Percentiles rank a stretch among this genome's conserved stretches.
phyloP scores from a whole-genome alignment of 2,113 vertebrate genomes.

The Bettongia penicillata region DNA sequence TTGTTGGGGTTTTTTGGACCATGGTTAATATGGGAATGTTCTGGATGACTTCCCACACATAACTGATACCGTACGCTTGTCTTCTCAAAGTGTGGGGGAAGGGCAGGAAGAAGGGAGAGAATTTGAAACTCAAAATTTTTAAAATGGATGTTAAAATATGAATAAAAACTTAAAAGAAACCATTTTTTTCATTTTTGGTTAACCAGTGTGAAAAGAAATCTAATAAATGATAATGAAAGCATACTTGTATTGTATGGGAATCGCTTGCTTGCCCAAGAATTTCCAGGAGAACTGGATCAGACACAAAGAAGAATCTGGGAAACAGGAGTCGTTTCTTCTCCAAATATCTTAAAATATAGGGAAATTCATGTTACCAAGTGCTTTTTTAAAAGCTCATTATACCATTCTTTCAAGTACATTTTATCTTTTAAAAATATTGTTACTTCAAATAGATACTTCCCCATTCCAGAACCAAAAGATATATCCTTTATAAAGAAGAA shows the following conservation, averaged over 20 bases:
- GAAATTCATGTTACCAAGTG: constrained; percentile 55
- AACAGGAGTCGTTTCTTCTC: constrained; percentile 88
- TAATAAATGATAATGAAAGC: neutral
- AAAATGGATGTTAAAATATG: neutral
- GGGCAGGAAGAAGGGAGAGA: neutral
- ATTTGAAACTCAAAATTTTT: neutral
- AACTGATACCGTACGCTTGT: neutral
- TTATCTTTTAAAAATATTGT: neutral
- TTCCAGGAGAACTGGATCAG: constrained; percentile 88
- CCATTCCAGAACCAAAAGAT: neutral
- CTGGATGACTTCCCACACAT: neutral
- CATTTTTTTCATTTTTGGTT: constrained; percentile 11
- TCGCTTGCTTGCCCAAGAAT: constrained; percentile 90
- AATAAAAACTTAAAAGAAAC: neutral
- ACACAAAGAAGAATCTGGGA: constrained; percentile 89
- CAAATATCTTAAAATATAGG: constrained; percentile 83
- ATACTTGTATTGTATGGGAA: constrained; percentile 89
- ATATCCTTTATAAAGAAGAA: neutral
- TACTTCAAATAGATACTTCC: neutral
- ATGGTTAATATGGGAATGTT: neutral
- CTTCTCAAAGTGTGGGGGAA: neutral
- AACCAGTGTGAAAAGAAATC: neutral
- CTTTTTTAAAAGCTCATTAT: constrained; percentile 23
- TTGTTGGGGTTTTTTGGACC: neutral
- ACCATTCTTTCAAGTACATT: neutral